These are phyloP conservation scores for Acrocera orbiculus DNA, from an alignment of 2,888 invertebrate species.

Conservation along the genomic window DNA sequence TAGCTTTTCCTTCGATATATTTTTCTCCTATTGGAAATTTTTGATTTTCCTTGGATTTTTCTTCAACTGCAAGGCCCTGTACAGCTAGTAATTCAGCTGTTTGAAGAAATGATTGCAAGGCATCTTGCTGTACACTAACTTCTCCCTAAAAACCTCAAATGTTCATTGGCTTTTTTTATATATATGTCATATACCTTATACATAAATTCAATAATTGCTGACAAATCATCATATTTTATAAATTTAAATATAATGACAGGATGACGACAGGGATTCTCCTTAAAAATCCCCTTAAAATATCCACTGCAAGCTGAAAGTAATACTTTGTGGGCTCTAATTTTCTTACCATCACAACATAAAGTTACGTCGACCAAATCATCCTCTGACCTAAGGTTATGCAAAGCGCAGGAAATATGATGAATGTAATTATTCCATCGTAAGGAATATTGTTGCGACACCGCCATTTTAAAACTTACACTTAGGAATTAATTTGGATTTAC, in stretches of 20 bases:
- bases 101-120: conserved; percentile 56
- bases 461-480: conserved; percentile 28
- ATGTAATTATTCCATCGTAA: conserved; percentile 75
- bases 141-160: conserved; percentile 37
- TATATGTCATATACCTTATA: conserved; percentile 34
- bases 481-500: too few relatives aligned
- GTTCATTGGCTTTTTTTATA: neutral
- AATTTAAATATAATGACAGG: conserved; percentile 66
- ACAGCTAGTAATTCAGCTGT: conserved; percentile 61
- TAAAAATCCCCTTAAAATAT: conserved; percentile 54
- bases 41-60: conserved; percentile 27
- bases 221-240: conserved; percentile 58
- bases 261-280: conserved; percentile 65
- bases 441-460: conserved; percentile 61
- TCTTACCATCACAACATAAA: conserved; percentile 66
- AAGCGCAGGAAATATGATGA: conserved; percentile 60
- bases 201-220: conserved; percentile 64
- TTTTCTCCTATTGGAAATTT: conserved; percentile 22
- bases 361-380: conserved; percentile 70
- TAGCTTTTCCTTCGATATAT: conserved; percentile 2
- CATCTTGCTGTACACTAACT: conserved; percentile 64
- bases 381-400: conserved; percentile 50
- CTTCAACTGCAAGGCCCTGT: conserved; percentile 48
- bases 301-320: conserved; percentile 68
- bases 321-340: conserved; percentile 71